Conservation (phyloP, 1,140 invertebrate species). For the Cardiocondyla obscurior region DNA sequence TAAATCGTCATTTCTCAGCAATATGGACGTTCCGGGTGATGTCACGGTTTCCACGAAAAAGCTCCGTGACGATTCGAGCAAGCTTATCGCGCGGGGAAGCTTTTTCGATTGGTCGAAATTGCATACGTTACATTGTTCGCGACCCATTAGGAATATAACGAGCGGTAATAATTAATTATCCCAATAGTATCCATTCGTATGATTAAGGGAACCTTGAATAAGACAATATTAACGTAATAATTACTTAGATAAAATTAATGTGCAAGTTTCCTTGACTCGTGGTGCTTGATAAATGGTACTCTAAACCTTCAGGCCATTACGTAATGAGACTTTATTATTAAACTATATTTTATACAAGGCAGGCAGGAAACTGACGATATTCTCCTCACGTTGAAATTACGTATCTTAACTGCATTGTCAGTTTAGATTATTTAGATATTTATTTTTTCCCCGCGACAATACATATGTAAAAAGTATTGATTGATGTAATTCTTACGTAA, state of each 20-base stretch:
- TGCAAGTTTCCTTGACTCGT: background rate
- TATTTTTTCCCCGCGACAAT: background rate
- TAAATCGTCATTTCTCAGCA: slow-evolving; percentile 8
- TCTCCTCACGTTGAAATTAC: background rate
- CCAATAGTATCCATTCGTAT: background rate
- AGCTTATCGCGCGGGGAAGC: background rate
- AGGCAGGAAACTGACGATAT: background rate
- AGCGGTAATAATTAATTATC: background rate
- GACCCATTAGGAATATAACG: background rate
- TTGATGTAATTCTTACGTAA: background rate
- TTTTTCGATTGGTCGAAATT: background rate
- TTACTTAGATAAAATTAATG: slow-evolving; percentile 7
- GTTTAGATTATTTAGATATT: background rate
- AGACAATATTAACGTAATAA: background rate
- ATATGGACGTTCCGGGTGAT: slow-evolving; percentile 16
- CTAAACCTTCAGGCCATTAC: background rate
- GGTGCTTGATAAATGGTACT: background rate
- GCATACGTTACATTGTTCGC: background rate
- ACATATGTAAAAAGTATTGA: background rate
- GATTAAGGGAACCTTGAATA: slow-evolving; percentile 1
- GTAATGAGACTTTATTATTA: background rate
- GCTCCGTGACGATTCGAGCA: background rate
- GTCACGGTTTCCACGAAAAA: slow-evolving; percentile 26
- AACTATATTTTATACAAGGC: background rate
- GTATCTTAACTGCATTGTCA: background rate